phyloP scores from a whole-genome alignment of 2,797 vertebrate genomes.

The Antennarius maculatus region DNA sequence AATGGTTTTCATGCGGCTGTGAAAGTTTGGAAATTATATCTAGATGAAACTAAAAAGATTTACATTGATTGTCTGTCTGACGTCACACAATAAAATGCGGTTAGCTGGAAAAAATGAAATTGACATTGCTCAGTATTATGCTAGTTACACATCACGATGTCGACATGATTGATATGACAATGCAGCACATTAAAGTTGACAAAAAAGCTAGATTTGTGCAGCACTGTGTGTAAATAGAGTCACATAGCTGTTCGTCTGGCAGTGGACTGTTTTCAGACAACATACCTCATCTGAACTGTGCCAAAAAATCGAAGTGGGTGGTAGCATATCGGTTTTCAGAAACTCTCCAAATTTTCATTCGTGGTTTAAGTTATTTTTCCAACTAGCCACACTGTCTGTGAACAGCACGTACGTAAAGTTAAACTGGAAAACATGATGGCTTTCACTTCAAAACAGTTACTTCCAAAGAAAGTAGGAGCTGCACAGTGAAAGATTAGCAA shows the following conservation, averaged over 20 bases:
- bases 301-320: conserved; percentile 46
- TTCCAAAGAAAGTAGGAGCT: conserved; percentile 39
- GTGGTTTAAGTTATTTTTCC: conserved; percentile 47
- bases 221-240: not conserved
- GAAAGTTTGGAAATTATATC: too few species aligned
- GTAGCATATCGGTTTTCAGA: conserved; percentile 38
- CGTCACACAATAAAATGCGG: not conserved
- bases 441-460: conserved; percentile 41
- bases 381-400: conserved; percentile 45
- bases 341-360: conserved; percentile 34
- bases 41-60: too few species aligned
- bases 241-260: not conserved
- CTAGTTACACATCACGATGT: not conserved
- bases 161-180: not conserved
- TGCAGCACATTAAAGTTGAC: not conserved
- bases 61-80: too few species aligned
- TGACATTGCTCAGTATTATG: not conserved
- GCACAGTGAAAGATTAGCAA: conserved; percentile 18
- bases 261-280: not conserved
- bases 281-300: conserved; percentile 9
- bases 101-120: not conserved
- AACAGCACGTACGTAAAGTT: conserved; percentile 36
- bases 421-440: conserved; percentile 50
- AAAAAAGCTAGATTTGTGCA: not conserved
- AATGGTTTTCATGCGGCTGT: too few species aligned